phyloP scores from a whole-genome alignment of 2,113 vertebrate genomes.

The Macquaria ambigua region DNA sequence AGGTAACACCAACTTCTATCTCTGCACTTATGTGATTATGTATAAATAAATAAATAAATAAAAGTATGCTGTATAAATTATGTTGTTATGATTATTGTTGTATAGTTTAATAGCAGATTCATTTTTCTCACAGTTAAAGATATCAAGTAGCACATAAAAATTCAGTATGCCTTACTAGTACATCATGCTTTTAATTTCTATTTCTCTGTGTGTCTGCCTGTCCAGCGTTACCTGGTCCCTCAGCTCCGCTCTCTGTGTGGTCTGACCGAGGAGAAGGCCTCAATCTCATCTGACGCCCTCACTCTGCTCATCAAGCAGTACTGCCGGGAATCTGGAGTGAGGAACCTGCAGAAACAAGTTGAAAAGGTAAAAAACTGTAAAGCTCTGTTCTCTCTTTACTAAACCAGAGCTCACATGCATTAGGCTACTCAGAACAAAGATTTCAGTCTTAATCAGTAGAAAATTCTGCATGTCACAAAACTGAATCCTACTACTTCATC shows the following conservation, averaged over 20 bases:
- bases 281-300: constrained; percentile 90
- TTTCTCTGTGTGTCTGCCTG: not conserved
- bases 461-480: not conserved
- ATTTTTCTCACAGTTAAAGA: not conserved
- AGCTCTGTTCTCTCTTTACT: not conserved
- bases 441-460: not conserved
- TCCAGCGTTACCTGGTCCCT: constrained; percentile 94
- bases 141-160: not conserved
- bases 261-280: constrained; percentile 88
- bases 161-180: not conserved
- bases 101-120: not conserved
- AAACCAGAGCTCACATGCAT: not conserved
- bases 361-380: constrained; percentile 89
- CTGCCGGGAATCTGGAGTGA: constrained; percentile 96
- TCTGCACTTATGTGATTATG: too few species aligned
- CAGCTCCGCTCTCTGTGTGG: constrained; percentile 91
- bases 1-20: constrained; percentile 82
- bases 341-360: constrained; percentile 98
- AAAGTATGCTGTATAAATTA: not conserved
- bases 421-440: not conserved
- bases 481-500: not conserved
- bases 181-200: not conserved
- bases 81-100: not conserved
- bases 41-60: not conserved
- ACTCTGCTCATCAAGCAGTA: constrained; percentile 95